Evolutionary conservation across 30 jellyfish, hydroid and myxozoan genomes (phyloP).

Genomic region (Kudoa iwatai): DNA sequence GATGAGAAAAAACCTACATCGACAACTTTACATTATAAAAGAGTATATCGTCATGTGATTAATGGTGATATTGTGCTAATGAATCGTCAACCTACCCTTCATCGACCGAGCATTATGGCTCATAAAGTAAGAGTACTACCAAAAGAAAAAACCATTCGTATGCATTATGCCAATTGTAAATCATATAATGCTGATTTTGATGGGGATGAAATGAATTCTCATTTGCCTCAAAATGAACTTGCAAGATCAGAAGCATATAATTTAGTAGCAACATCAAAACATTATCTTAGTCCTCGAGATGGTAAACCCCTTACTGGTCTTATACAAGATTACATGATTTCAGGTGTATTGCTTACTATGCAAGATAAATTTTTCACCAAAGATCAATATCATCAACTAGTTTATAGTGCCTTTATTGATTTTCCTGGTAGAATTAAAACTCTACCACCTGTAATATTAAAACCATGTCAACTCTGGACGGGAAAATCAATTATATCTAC

Average conservation of each 20-base stretch:
- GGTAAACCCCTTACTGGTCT: slow-evolving; percentile 91
- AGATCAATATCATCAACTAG: slow-evolving; percentile 62
- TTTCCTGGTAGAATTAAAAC: slow-evolving; percentile 18
- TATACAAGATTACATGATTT: slow-evolving; percentile 67
- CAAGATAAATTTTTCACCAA: slow-evolving; percentile 21
- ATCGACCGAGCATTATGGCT: slow-evolving; percentile 97
- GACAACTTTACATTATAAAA: background rate
- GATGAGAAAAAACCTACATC: slow-evolving; percentile 1
- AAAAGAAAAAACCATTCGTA: slow-evolving; percentile 51
- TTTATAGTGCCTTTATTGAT: slow-evolving; percentile 34
- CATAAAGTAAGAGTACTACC: slow-evolving; percentile 85
- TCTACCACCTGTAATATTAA: slow-evolving; percentile 42
- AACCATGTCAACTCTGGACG: slow-evolving; percentile 66
- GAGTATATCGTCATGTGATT: slow-evolving; percentile 19
- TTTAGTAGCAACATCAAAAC: slow-evolving; percentile 5
- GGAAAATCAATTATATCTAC: slow-evolving; percentile 82
- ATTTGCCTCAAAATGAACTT: slow-evolving; percentile 88
- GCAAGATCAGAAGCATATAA: slow-evolving; percentile 87
- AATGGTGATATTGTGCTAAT: slow-evolving; percentile 62
- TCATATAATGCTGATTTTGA: slow-evolving; percentile 95
- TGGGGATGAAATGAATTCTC: slow-evolving; percentile 99
- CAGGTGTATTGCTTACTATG: slow-evolving; percentile 82
- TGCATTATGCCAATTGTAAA: slow-evolving; percentile 95
- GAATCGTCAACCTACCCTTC: slow-evolving; percentile 93
- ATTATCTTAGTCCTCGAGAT: slow-evolving; percentile 82